Percentiles rank a stretch among this genome's conserved stretches.
phyloP scores from a whole-genome alignment of 2,113 vertebrate species.

The Macrotus californicus region DNA sequence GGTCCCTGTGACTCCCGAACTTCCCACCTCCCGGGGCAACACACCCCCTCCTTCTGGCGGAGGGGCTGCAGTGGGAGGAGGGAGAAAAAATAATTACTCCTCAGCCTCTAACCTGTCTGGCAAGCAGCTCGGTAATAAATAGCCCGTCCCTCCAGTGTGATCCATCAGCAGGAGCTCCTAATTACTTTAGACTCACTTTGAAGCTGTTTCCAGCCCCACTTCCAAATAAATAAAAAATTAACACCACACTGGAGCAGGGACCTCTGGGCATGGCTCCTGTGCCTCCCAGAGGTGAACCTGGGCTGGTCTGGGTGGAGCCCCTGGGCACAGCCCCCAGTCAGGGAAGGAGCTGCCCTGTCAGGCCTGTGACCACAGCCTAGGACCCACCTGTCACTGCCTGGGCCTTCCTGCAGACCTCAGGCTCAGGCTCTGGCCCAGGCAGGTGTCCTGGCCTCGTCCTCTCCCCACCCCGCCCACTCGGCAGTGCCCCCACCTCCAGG shows the following conservation, averaged over 20 bases:
- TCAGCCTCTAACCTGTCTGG: conserved; percentile 87
- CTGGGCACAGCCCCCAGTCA: accelerated
- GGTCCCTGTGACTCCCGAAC: background rate
- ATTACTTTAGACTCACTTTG: conserved; percentile 84
- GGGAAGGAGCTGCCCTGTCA: background rate
- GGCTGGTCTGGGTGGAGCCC: accelerated
- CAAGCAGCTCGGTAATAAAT: conserved; percentile 86
- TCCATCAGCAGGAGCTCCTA: conserved; percentile 82
- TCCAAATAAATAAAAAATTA: conserved; percentile 86
- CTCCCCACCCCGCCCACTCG: background rate
- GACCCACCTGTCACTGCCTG: background rate
- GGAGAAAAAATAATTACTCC: conserved; percentile 84
- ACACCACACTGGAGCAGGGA: conserved; percentile 55
- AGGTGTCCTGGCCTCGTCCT: background rate
- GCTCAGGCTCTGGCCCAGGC: no score
- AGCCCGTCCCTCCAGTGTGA: conserved; percentile 82
- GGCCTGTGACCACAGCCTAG: accelerated
- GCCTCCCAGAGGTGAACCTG: background rate
- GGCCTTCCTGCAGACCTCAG: accelerated
- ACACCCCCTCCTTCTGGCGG: conserved; percentile 51
- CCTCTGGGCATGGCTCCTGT: conserved; percentile 14
- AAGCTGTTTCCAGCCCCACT: conserved; percentile 80
- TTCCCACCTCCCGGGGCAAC: conserved; percentile 28
- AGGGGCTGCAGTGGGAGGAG: conserved; percentile 25
- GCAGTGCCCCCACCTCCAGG: accelerated